phyloP scores from a whole-genome alignment of 2,888 invertebrate genomes.

The Autographa pulchrina region DNA sequence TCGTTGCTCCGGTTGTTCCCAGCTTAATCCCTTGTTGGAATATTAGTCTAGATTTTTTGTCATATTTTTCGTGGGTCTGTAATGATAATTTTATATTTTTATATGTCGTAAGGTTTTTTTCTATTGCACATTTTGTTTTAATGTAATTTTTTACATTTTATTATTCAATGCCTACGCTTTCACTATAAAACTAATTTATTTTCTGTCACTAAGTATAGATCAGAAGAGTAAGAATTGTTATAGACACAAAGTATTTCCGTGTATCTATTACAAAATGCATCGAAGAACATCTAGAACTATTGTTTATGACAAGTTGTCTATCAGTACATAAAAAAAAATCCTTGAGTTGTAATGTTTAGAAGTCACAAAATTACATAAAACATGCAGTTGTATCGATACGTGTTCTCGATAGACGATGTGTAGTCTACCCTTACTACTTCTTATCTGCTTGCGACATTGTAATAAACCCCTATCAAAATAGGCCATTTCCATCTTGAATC shows the following conservation, averaged over 20 bases:
- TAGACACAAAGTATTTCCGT: too few species aligned
- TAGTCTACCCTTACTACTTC: slow-evolving; percentile 17
- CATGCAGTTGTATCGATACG: background rate
- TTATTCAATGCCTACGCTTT: too few species aligned
- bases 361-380: background rate
- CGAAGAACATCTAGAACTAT: too few species aligned
- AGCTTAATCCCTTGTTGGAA: slow-evolving; percentile 45
- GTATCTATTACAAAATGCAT: too few species aligned
- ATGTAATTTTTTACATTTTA: too few species aligned
- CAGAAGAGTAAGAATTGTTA: too few species aligned
- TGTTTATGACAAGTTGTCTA: too few species aligned
- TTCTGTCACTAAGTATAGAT: too few species aligned
- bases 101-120: background rate
- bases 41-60: slow-evolving; percentile 12
- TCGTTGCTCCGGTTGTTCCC: slow-evolving; percentile 19
- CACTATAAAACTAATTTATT: too few species aligned
- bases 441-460: slow-evolving; percentile 32
- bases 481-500: slow-evolving; percentile 15
- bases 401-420: slow-evolving; percentile 15
- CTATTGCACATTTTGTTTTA: background rate
- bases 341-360: background rate
- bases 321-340: background rate
- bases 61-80: background rate
- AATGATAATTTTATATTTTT: background rate
- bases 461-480: slow-evolving; percentile 29